Conservation (phyloP, 2,888 invertebrate genomes). For the Chrysopilus asiliformis region DNA sequence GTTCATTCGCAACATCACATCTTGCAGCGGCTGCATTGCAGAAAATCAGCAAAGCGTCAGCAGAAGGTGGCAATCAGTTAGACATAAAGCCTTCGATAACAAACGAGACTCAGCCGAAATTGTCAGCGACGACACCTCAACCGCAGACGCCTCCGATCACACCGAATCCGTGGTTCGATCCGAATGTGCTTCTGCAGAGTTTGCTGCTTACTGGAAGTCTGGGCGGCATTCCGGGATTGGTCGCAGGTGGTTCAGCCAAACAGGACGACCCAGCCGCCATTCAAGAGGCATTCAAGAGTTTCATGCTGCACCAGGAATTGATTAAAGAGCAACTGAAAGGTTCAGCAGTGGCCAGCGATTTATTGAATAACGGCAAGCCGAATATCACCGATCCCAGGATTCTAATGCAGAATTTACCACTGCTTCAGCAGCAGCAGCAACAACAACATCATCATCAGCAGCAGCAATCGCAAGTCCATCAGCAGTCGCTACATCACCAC, state of each 20-base stretch:
- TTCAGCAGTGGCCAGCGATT: constrained; percentile 15
- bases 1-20: constrained; percentile 38
- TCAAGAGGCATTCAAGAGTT: constrained; percentile 27
- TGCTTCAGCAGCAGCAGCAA: constrained; percentile 23
- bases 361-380: constrained; percentile 22
- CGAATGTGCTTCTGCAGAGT: constrained; percentile 27
- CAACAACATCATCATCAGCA: constrained; percentile 19
- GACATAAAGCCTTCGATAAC: constrained; percentile 11
- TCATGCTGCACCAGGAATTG: constrained; percentile 22
- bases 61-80: constrained; percentile 16
- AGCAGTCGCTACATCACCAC: constrained; percentile 22
- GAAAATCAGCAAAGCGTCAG: constrained; percentile 17
- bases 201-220: constrained; percentile 25
- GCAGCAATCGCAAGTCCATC: constrained; percentile 23
- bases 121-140: constrained; percentile 19
- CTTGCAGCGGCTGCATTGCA: constrained; percentile 26
- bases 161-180: constrained; percentile 23
- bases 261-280: constrained; percentile 26
- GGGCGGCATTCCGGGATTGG: constrained; percentile 15
- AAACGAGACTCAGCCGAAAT: constrained; percentile 9
- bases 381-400: constrained; percentile 23
- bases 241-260: constrained; percentile 14
- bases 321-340: constrained; percentile 14
- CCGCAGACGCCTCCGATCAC: constrained; percentile 17
- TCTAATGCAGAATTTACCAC: constrained; percentile 22